Evolutionary conservation across 2,888 invertebrate genomes (phyloP), one percentile per base, ranked within the genome.

Genomic region (Pristionchus arcanus): DNA sequence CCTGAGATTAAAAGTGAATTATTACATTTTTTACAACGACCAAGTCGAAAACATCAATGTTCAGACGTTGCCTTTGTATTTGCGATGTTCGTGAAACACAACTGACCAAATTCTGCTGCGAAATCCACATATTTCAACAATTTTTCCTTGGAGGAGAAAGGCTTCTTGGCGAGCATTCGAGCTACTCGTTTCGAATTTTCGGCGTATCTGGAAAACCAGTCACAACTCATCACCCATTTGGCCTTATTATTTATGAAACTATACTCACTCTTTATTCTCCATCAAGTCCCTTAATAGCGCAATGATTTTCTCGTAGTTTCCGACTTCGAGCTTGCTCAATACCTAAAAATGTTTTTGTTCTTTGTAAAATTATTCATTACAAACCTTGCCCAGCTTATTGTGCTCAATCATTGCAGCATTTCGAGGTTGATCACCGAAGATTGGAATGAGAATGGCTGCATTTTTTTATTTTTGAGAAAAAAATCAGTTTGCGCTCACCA

Each of bases 101-200:
- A 49, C 49, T 81, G n/a, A 81, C 81, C 81, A 28, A 81, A 81
- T 53, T 81, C 81, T 13, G 49, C 81, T 1, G 81, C 81, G 19
- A 81, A 81, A 25, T 81, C 49, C n/a, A 81, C 81, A 16, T 81
- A 81, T 81, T 81, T 81, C 49, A 81, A 15, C 28, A 81, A 53
- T 53, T 81, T 81, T 13, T 81, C 81, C 49, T 81, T 81, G 0
- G 81, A 81, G 19, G 81, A 81, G 49, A 81, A 81, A 15, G 81
- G 81, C 53, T 81, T 81, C 81, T 81, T 81, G 15, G 81, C 81
- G 19, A 81, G 81, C 81, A 81, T 81, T 81, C 81, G 81, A 15
- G 81, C 81, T 42, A 77, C 42, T 16, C 42, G 25, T 15, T n/a
- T 53, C 3, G 53, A 53, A 16, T 81, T 81, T 4, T 81, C 81